A percentile compares a stretch with the other conserved stretches of the same genome.
These are phyloP conservation scores for Lytechinus variegatus DNA, from an alignment of 35 echinoderm and acorn worm genomes.

Conservation along the genomic window DNA sequence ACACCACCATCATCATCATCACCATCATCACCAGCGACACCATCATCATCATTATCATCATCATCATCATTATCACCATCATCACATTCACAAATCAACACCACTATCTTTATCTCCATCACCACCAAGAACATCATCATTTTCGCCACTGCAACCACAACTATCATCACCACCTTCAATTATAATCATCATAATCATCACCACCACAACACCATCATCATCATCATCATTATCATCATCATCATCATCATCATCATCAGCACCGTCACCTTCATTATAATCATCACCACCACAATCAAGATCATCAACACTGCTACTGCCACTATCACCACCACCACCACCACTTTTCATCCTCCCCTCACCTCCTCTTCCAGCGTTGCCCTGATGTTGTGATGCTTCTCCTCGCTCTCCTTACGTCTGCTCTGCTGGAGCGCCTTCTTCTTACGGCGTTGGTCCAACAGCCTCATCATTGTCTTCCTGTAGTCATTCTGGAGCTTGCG, in stretches of 20 bases:
- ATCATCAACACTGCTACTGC: background rate
- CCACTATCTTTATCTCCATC: too few species aligned
- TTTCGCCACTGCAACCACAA: too few species aligned
- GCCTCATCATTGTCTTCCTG: slow-evolving; percentile 10
- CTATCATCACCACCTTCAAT: too few species aligned
- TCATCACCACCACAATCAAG: background rate
- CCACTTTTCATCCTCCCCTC: background rate
- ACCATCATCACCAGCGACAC: too few species aligned
- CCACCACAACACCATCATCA: background rate
- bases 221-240: background rate
- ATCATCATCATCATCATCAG: too few species aligned
- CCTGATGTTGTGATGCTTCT: slow-evolving; percentile 46
- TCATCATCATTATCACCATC: too few species aligned
- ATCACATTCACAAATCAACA: too few species aligned
- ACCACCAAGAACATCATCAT: too few species aligned
- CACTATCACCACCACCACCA: background rate
- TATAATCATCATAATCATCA: background rate
- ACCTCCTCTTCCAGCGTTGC: slow-evolving; percentile 47
- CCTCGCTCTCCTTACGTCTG: background rate
- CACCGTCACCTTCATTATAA: too few species aligned
- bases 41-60: too few species aligned
- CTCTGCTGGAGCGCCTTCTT: slow-evolving; percentile 23
- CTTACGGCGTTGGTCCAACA: slow-evolving; percentile 33
- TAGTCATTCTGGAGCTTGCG: slow-evolving; percentile 26
- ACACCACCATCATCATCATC: too few species aligned